Conservation (phyloP, 2,888 invertebrate genomes). For the Chymomyza fuscimana region DNA sequence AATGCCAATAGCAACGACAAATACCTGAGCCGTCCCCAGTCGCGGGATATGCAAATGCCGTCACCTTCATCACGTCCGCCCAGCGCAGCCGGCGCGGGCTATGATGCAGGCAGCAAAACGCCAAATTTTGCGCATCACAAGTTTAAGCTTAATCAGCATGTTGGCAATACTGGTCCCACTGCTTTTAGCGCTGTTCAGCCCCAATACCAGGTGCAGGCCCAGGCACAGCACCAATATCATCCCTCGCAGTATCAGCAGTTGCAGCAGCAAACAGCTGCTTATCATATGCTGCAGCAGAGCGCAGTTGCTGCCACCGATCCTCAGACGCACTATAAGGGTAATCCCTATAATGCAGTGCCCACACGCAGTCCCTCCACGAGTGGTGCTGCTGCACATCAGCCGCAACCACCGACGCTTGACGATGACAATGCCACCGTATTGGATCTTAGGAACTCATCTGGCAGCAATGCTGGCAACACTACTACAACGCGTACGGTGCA, state of each 20-base stretch:
- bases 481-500: constrained; percentile 39
- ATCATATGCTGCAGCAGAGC: constrained; percentile 70
- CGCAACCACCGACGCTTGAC: constrained; percentile 53
- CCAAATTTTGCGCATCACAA: constrained; percentile 79
- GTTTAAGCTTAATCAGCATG: constrained; percentile 76
- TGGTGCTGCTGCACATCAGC: constrained; percentile 30
- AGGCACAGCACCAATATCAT: constrained; percentile 52
- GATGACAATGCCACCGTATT: constrained; percentile 77
- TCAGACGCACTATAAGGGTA: constrained; percentile 62
- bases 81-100: constrained; percentile 47
- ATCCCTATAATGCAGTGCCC: constrained; percentile 68
- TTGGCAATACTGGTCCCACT: constrained; percentile 56
- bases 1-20: constrained; percentile 58
- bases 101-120: constrained; percentile 67
- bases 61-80: constrained; percentile 70
- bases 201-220: constrained; percentile 36
- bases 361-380: constrained; percentile 20
- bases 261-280: constrained; percentile 65
- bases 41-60: constrained; percentile 72
- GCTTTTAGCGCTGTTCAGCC: constrained; percentile 26
- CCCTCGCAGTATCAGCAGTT: constrained; percentile 64
- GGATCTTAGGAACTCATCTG: constrained; percentile 78
- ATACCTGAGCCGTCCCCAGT: constrained; percentile 76
- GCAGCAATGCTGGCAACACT: constrained; percentile 29
- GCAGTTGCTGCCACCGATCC: constrained; percentile 65